phyloP scores from a whole-genome alignment of 1,140 invertebrate genomes.

The Condylostylus longicornis region DNA sequence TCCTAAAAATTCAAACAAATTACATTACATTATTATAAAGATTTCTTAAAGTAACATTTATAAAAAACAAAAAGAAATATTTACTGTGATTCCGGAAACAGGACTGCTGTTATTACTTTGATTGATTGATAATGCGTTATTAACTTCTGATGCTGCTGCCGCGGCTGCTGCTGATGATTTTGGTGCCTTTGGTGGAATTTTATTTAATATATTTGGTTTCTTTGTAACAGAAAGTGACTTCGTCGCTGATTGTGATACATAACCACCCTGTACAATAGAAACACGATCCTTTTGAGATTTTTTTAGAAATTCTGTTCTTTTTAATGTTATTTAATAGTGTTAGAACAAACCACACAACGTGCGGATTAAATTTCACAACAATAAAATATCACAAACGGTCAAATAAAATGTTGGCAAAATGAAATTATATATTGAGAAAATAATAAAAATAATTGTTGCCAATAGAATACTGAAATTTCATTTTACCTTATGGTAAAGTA shows the following conservation, averaged over 20 bases:
- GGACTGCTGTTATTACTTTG: constrained; percentile 16
- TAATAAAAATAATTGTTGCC: too few relatives aligned
- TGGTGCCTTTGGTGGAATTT: constrained; percentile 30
- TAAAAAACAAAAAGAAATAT: constrained; percentile 2
- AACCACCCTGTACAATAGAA: constrained; percentile 43
- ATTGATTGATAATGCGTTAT: constrained; percentile 21
- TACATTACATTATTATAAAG: constrained; percentile 1
- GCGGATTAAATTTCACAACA: constrained; percentile 25
- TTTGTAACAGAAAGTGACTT: constrained; percentile 43
- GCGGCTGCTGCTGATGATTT: constrained; percentile 13
- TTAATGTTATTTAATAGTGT: background rate
- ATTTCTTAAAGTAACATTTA: background rate
- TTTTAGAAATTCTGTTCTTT: constrained; percentile 28
- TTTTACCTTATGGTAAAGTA: too few relatives aligned
- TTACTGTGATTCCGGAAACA: constrained; percentile 20
- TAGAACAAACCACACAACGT: constrained; percentile 23
- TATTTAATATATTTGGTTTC: constrained; percentile 54
- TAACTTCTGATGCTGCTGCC: constrained; percentile 14
- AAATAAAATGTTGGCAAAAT: too few relatives aligned
- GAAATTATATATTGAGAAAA: too few relatives aligned
- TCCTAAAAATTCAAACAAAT: constrained; percentile 31
- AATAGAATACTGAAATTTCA: too few relatives aligned
- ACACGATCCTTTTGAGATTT: constrained; percentile 39
- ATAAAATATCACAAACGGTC: too few relatives aligned
- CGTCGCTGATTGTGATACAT: constrained; percentile 36